These are phyloP conservation scores for Acrossocheilus wenchowensis DNA, from an alignment of 2,797 vertebrate species.

Conservation along the genomic window DNA sequence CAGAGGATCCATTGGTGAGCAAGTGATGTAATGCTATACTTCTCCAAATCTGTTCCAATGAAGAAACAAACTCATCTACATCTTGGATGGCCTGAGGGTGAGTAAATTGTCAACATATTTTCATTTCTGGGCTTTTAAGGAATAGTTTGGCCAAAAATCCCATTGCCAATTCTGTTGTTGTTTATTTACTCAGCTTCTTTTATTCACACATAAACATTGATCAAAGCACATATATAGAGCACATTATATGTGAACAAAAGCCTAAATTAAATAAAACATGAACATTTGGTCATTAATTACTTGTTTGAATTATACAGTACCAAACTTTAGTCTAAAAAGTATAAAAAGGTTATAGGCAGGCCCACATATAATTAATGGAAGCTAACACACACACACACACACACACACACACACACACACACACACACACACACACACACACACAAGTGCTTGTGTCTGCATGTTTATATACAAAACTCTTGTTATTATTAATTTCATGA, in stretches of 20 bases:
- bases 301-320: not conserved
- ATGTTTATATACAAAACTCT: not conserved
- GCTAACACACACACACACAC: too few species aligned
- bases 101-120: not conserved
- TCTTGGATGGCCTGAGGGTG: not conserved
- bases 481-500: not conserved
- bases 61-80: not conserved
- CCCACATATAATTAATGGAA: not conserved
- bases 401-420: too few species aligned
- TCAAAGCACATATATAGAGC: not conserved
- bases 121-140: not conserved
- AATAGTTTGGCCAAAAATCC: not conserved
- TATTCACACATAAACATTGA: not conserved
- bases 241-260: not conserved
- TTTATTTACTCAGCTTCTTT: not conserved
- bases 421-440: too few species aligned
- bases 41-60: not conserved
- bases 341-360: not conserved
- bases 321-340: not conserved
- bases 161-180: fast-evolving
- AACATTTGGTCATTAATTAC: not conserved
- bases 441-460: too few species aligned
- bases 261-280: not conserved
- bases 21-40: too few species aligned
- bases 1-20: too few species aligned